A percentile compares a stretch with the other conserved stretches of the same genome.
These are phyloP conservation scores for Spilogale gracilis DNA, from an alignment of 2,113 vertebrate genomes.

Conservation along the genomic window DNA sequence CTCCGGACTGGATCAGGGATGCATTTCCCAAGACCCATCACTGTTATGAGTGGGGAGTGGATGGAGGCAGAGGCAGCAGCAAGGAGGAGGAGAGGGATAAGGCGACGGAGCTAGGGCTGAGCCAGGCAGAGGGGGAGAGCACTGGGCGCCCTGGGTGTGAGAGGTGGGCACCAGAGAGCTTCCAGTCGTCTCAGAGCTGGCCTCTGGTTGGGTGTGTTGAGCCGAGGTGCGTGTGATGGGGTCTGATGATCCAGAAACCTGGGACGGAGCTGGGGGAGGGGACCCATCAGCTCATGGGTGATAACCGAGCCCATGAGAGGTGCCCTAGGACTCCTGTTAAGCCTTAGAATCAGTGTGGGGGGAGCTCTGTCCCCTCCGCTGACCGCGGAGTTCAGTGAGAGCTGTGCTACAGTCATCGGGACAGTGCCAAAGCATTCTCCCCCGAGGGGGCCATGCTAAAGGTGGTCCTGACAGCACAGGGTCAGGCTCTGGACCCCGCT, in stretches of 20 bases:
- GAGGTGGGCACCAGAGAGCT: neutral
- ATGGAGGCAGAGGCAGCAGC: accelerated
- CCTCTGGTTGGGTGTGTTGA: neutral
- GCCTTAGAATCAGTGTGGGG: neutral
- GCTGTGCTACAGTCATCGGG: neutral
- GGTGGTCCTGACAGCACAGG: neutral
- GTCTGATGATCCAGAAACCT: neutral
- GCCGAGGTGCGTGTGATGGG: neutral
- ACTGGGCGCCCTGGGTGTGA: neutral
- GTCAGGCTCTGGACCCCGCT: neutral
- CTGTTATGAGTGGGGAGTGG: neutral
- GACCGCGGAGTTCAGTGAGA: neutral
- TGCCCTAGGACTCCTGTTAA: neutral
- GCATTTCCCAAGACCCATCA: neutral
- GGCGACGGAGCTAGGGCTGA: neutral
- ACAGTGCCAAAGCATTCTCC: too few relatives aligned
- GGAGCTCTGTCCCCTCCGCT: neutral
- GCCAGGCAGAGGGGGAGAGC: too few relatives aligned
- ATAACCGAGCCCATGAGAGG: neutral
- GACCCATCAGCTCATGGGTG: too few relatives aligned
- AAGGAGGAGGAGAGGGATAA: neutral
- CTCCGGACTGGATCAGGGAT: neutral
- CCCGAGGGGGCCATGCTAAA: too few relatives aligned
- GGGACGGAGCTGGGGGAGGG: neutral
- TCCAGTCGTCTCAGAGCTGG: neutral